Evolutionary conservation across 2,113 vertebrate species (phyloP).

Genomic region (Cacatua alba): DNA sequence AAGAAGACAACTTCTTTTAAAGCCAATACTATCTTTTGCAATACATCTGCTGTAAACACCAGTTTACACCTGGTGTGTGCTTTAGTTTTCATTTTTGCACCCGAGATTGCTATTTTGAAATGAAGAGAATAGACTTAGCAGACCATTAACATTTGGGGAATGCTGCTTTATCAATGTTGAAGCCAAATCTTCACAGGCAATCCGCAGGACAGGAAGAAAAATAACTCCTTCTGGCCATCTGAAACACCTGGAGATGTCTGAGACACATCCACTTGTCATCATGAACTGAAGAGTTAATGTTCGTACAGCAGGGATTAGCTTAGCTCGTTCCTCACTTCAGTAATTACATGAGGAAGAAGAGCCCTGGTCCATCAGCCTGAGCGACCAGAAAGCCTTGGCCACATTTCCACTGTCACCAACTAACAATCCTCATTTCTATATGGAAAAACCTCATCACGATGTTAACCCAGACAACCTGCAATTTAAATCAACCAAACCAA

Average conservation of each 20-base stretch:
- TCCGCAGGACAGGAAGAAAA: background rate
- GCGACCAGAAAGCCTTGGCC: background rate
- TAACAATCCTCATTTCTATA: background rate
- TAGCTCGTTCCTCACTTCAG: background rate
- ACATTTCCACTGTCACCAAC: background rate
- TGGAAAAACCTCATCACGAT: background rate
- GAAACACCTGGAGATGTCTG: background rate
- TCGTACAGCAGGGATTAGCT: background rate
- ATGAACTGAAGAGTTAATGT: background rate
- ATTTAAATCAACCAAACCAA: slow-evolving; percentile 44
- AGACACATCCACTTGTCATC: no score
- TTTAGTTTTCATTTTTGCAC: background rate
- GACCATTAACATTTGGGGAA: background rate
- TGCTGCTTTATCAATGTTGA: background rate
- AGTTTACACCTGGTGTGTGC: background rate
- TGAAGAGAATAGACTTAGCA: background rate
- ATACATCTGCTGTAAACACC: background rate
- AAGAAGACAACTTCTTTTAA: background rate
- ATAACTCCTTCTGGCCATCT: background rate
- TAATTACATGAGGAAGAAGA: background rate
- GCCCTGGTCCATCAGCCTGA: rapidly evolving
- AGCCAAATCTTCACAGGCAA: background rate
- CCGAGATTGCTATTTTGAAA: background rate
- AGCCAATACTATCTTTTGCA: background rate
- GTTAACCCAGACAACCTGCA: background rate